Evolutionary conservation across 2,888 invertebrate species (phyloP), one percentile per base, ranked within the genome.

Genomic region (Chloroclystis v-ata): DNA sequence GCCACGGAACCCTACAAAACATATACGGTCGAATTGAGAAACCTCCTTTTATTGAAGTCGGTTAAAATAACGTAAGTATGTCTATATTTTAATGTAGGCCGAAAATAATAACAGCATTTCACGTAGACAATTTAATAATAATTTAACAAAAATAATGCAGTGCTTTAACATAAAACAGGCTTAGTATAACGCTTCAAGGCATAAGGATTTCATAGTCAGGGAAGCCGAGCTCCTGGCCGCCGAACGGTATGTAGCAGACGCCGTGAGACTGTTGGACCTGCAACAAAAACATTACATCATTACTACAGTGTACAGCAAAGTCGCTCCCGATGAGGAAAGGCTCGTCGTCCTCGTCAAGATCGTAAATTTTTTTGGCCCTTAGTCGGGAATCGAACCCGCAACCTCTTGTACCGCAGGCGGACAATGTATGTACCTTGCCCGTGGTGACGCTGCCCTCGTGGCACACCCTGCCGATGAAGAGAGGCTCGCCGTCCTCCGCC

Each of bases 211-310:
- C 96, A 70, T 93, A 96, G 40, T 95, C 93, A n/a, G 91, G 90
- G 88, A 92, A 94, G 38, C 92, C 91, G 46, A 95, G 75, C 72
- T 96, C 96, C 63, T 92, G 90, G 32, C 96, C 95, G 0, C 86
- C 95, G 70, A 91, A 96, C 9, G 96, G 91, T 78, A 96, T 94
- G 90, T 96, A 96, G 73, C 93, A 92, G 43, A 92, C 92, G 16
- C 91, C 93, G 68, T 95, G 95, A 6, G 94, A 94, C 28, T 93
- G 92, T 64, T 96, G 96, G 1, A 96, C 92, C 8, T 33, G n/a
- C n/a, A n/a, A n/a, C n/a, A n/a, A n/a, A n/a, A n/a, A n/a, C n/a
- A n/a, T n/a, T n/a, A n/a, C n/a, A n/a, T n/a, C n/a, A n/a, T n/a
- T n/a, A n/a, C n/a, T n/a, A n/a, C n/a, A n/a, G n/a, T n/a, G n/a